Evolutionary conservation across 2,113 vertebrate genomes (phyloP).

Genomic region (Periophthalmodon schlosseri): DNA sequence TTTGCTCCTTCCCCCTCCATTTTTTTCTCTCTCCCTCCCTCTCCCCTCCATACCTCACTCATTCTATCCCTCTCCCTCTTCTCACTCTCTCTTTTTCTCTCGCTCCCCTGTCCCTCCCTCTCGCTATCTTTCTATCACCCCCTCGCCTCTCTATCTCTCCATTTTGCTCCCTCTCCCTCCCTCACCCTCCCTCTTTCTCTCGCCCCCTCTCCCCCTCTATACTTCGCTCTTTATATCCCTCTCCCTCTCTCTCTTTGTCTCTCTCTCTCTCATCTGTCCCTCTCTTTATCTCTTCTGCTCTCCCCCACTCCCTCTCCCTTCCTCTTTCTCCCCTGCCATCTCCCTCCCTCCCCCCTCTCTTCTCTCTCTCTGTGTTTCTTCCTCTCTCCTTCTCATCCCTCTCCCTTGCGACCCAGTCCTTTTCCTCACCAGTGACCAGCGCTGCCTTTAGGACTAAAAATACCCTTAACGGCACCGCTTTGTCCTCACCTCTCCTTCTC

Average conservation of each 20-base stretch:
- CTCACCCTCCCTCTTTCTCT: too few species aligned
- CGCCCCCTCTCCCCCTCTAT: too few species aligned
- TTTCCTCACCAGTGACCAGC: conserved; percentile 73
- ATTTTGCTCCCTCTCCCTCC: not conserved
- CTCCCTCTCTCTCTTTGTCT: too few species aligned
- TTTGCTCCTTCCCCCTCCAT: not conserved
- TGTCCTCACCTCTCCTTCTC: conserved; percentile 8
- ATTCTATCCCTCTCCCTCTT: too few species aligned
- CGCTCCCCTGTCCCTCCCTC: conserved; percentile 59
- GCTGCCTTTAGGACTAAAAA: conserved; percentile 76
- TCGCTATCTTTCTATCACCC: too few species aligned
- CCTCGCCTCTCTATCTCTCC: not conserved
- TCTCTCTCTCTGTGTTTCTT: conserved; percentile 63
- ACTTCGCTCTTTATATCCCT: too few species aligned
- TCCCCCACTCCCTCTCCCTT: conserved; percentile 37
- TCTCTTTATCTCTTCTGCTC: too few species aligned
- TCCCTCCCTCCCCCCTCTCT: conserved; percentile 22
- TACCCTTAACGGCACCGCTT: conserved; percentile 80
- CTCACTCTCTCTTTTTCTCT: conserved; percentile 52
- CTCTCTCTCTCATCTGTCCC: too few species aligned
- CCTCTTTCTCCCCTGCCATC: too few species aligned
- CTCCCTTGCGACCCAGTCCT: conserved; percentile 66
- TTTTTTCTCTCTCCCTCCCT: conserved; percentile 7
- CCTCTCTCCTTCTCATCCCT: conserved; percentile 57
- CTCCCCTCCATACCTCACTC: too few species aligned